These are phyloP conservation scores for Calephelis perditalis DNA, from an alignment of 2,888 invertebrate species.

Conservation along the genomic window DNA sequence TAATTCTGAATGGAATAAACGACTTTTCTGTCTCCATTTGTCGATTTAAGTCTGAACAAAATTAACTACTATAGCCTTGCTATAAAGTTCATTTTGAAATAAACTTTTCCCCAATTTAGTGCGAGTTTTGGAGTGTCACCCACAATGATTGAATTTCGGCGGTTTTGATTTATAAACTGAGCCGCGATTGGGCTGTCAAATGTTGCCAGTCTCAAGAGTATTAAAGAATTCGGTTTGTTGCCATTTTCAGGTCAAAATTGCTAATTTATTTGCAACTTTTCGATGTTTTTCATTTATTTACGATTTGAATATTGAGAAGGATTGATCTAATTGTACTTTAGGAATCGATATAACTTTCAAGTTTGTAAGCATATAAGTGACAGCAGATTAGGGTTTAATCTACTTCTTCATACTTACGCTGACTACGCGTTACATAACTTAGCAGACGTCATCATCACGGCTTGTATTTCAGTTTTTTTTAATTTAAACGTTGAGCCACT, in stretches of 20 bases:
- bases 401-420: no score
- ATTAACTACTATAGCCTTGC: slow-evolving; percentile 14
- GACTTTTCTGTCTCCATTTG: slow-evolving; percentile 19
- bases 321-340: no score
- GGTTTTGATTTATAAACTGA: slow-evolving; percentile 35
- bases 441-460: no score
- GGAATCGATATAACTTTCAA: no score
- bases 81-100: slow-evolving; percentile 25
- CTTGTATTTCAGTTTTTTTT: no score
- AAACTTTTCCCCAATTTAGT: background rate
- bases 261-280: background rate
- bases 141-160: slow-evolving; percentile 35
- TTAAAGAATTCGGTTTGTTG: slow-evolving; percentile 1
- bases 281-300: background rate
- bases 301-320: background rate
- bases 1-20: slow-evolving; percentile 12
- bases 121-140: slow-evolving; percentile 27
- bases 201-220: slow-evolving; percentile 7
- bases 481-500: no score
- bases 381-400: no score
- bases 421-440: no score
- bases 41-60: slow-evolving; percentile 10
- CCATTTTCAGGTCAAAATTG: background rate
- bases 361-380: no score
- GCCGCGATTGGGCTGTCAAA: slow-evolving; percentile 17